phyloP scores from a whole-genome alignment of 2,888 invertebrate genomes.

The Rhingia campestris region DNA sequence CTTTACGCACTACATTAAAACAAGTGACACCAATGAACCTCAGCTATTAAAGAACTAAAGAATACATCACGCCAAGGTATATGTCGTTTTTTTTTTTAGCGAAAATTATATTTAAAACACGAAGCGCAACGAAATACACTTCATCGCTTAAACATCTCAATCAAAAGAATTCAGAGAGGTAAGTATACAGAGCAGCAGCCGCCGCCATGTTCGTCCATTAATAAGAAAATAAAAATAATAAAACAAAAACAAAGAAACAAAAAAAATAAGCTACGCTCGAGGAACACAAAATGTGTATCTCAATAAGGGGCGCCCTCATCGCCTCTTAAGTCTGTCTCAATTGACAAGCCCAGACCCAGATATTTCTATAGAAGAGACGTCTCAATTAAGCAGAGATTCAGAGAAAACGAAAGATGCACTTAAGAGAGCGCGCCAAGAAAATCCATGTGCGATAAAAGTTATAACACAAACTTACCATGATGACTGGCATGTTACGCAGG shows the following conservation, averaged over 20 bases:
- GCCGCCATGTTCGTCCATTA: slow-evolving; percentile 28
- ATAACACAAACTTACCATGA: slow-evolving; percentile 31
- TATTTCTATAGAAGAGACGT: slow-evolving; percentile 65
- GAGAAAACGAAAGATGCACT: slow-evolving; percentile 22
- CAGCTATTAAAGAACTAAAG: slow-evolving; percentile 3
- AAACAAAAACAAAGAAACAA: slow-evolving; percentile 14
- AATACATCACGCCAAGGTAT: neutral
- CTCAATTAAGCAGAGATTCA: slow-evolving; percentile 57
- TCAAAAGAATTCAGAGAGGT: slow-evolving; percentile 33
- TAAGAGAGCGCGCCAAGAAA: slow-evolving; percentile 58
- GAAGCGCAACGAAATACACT: slow-evolving; percentile 33
- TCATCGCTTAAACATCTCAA: slow-evolving; percentile 52
- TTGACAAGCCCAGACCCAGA: slow-evolving; percentile 63
- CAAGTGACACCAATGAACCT: slow-evolving; percentile 16
- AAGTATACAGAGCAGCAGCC: slow-evolving; percentile 14
- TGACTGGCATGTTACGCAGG: slow-evolving; percentile 25
- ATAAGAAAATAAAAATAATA: slow-evolving; percentile 22
- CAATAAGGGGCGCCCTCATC: slow-evolving; percentile 68
- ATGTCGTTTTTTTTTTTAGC: neutral
- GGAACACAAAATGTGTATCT: slow-evolving; percentile 54
- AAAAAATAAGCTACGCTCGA: slow-evolving; percentile 9
- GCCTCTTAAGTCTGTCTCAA: slow-evolving; percentile 69
- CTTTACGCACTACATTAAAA: slow-evolving; percentile 14
- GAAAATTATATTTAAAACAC: slow-evolving; percentile 28
- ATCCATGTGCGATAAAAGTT: slow-evolving; percentile 44